Percentiles rank a stretch among this genome's conserved stretches.
Evolutionary conservation across 2,797 vertebrate species (phyloP).

Genomic region (Galaxias olidus): DNA sequence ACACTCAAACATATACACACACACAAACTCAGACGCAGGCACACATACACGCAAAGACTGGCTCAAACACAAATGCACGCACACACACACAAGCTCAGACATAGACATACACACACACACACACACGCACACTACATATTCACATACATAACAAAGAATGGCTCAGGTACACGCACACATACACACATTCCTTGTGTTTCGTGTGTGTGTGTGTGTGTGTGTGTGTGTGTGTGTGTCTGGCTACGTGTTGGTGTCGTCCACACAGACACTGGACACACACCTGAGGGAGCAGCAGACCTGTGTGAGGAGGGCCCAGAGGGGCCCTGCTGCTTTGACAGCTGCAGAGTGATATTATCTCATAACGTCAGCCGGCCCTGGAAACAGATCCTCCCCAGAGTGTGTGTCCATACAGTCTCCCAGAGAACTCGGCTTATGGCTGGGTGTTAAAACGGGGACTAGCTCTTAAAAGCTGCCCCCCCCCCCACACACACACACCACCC

Average conservation of each 20-base stretch:
- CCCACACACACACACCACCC: slow-evolving; percentile 9
- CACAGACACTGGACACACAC: slow-evolving; percentile 29
- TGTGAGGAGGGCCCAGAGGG: slow-evolving; percentile 38
- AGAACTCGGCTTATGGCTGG: slow-evolving; percentile 35
- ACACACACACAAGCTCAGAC: slow-evolving; percentile 13
- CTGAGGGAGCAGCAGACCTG: slow-evolving; percentile 30
- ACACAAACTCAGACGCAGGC: too few relatives aligned
- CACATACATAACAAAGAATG: too few relatives aligned
- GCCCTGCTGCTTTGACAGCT: slow-evolving; percentile 75
- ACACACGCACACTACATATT: background rate
- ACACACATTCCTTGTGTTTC: too few relatives aligned
- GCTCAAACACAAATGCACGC: background rate
- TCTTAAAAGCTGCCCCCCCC: slow-evolving; percentile 36
- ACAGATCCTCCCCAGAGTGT: slow-evolving; percentile 71
- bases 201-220: too few relatives aligned
- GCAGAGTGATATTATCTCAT: slow-evolving; percentile 73
- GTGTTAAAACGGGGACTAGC: slow-evolving; percentile 44
- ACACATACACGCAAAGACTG: background rate
- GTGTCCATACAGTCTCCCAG: slow-evolving; percentile 40
- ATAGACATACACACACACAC: background rate
- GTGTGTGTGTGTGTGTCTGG: too few relatives aligned
- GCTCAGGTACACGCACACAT: background rate
- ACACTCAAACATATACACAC: too few relatives aligned
- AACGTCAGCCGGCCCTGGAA: slow-evolving; percentile 62
- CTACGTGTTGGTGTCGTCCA: background rate